Evolutionary conservation across 2,113 vertebrate species (phyloP), one percentile per base, ranked within the genome.

Genomic region (Varanus komodoensis): DNA sequence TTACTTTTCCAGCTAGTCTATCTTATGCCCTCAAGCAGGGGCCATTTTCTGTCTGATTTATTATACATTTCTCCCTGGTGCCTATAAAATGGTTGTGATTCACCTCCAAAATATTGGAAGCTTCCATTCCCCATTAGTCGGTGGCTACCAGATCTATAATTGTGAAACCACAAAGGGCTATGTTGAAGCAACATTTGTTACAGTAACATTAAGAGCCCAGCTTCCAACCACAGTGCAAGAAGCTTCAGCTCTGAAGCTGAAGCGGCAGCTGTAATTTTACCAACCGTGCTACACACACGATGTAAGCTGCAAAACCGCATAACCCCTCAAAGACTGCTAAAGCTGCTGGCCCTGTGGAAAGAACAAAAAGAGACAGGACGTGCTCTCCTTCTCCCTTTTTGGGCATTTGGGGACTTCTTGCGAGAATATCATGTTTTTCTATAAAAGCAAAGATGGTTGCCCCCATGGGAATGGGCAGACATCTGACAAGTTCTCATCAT

Each of bases 111-210:
- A 96, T 97, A 97, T 97, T 97, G 97, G 97, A 98, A 95, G 94
- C 96, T 97, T 97, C 97, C 97, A 97, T 93, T 97, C 94, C 93
- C 93, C 94, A 95, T 96, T 94, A 91, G 95, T 86, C 94, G 93
- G 97, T 96, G 96, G 96, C 95, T 97, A 97, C 96, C 94, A 95
- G 95, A 96, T 97, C 92, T 97, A 96, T 97, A 97, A 97, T 97
- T 97, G 96, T 96, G 95, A 96, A 97, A 97, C 97, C 97, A 97
- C 97, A 97, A 97, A 97, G 96, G 96, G 96, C 95, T 96, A 96
- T 27, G 94, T 96, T 97, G 96, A 97, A 97, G 96, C 89, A 97
- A 96, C 95, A 95, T 97, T 97, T 97, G 96, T 97, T 97, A 97
- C 96, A 96, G 96, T 93, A 96, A 95, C 94, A 96, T 97, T 97